Conservation (phyloP, 2,888 invertebrate genomes). For the Tenthredo mesomela region DNA sequence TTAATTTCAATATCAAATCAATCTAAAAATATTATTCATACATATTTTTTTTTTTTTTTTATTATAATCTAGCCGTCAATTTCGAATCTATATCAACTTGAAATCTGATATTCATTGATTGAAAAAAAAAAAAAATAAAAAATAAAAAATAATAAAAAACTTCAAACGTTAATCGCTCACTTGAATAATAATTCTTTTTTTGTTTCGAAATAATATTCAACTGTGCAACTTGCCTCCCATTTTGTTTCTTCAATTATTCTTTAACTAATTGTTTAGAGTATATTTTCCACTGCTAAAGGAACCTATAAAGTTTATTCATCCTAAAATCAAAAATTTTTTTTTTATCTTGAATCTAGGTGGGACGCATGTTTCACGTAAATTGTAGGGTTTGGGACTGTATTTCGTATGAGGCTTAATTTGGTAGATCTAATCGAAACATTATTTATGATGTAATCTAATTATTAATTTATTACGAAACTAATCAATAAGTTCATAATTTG, state of each 20-base stretch:
- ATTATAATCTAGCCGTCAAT: neutral
- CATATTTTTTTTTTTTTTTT: neutral
- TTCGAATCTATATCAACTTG: neutral
- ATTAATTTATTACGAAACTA: neutral
- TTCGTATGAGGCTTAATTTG: neutral
- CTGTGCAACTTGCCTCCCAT: slow-evolving; percentile 3
- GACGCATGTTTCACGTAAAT: neutral
- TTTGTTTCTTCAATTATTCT: neutral
- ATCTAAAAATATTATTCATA: neutral
- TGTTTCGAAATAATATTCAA: slow-evolving; percentile 3
- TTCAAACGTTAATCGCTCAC: neutral
- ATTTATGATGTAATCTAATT: neutral
- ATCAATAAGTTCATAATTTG: neutral
- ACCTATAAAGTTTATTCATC: neutral
- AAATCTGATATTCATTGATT: neutral
- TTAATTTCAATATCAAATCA: neutral
- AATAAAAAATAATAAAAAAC: no score
- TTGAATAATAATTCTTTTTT: neutral
- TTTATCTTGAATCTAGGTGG: neutral
- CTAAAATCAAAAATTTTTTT: neutral
- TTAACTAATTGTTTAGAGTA: neutral
- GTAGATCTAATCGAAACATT: neutral
- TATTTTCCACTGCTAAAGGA: neutral
- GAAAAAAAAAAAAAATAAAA: no score
- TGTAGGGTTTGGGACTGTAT: slow-evolving; percentile 37